Evolutionary conservation across 23 tunicate species (phyloP).

Genomic region (Botrylloides violaceus): DNA sequence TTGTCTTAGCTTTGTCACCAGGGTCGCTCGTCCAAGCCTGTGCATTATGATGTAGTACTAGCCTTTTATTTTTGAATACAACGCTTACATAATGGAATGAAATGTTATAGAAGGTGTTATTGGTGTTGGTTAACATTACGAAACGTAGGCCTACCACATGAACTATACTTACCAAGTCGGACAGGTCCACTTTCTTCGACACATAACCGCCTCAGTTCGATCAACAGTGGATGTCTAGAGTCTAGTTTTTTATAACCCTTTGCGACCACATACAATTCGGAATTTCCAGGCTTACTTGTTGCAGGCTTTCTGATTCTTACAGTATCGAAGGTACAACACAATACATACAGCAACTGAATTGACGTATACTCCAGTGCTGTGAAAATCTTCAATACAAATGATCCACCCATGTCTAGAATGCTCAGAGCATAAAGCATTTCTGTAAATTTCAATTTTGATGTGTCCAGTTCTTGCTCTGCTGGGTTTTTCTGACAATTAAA

Average conservation of each 20-base stretch:
- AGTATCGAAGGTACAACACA: slow-evolving; percentile 37
- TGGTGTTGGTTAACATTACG: too few relatives aligned
- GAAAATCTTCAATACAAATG: slow-evolving; percentile 72
- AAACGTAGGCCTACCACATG: too few relatives aligned
- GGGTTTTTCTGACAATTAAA: slow-evolving; percentile 68
- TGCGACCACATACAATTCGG: slow-evolving; percentile 84
- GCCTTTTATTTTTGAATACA: too few relatives aligned
- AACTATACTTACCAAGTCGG: too few relatives aligned
- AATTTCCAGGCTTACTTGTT: slow-evolving; percentile 88
- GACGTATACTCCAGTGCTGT: slow-evolving; percentile 73
- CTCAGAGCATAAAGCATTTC: slow-evolving; percentile 45
- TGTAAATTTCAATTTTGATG: slow-evolving; percentile 45
- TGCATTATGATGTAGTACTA: too few relatives aligned
- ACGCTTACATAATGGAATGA: too few relatives aligned
- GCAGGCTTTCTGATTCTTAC: slow-evolving; percentile 66
- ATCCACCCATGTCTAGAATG: slow-evolving; percentile 39
- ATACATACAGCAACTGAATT: slow-evolving; percentile 36
- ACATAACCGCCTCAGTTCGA: not conserved
- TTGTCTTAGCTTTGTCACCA: too few relatives aligned
- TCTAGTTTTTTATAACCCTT: slow-evolving; percentile 32
- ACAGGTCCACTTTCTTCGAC: too few relatives aligned
- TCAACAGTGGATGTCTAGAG: not conserved
- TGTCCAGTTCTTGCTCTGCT: slow-evolving; percentile 53
- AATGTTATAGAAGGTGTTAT: too few relatives aligned
- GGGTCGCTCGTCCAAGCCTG: too few relatives aligned